Conservation (phyloP, 2,113 vertebrate species). For the Sinocyclocheilus grahami region DNA sequence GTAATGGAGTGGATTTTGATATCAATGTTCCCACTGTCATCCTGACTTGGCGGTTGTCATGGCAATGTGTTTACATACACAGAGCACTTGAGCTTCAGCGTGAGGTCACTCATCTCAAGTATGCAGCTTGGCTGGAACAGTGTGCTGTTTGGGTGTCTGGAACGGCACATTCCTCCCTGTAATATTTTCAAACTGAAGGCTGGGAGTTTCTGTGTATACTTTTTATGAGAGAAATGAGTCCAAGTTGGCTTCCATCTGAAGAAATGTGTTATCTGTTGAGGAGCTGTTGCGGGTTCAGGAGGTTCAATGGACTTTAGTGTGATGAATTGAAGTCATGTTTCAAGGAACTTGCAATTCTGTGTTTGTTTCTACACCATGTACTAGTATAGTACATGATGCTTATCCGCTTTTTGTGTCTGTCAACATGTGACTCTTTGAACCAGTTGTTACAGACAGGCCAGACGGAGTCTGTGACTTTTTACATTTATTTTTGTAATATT, state of each 20-base stretch:
- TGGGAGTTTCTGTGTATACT: slow-evolving; percentile 43
- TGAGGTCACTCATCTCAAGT: slow-evolving; percentile 63
- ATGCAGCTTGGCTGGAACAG: slow-evolving; percentile 57
- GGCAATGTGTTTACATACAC: slow-evolving; percentile 59
- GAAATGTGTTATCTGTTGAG: neutral
- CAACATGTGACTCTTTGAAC: neutral
- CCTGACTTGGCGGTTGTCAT: slow-evolving; percentile 53
- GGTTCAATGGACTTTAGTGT: neutral
- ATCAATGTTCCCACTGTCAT: slow-evolving; percentile 50
- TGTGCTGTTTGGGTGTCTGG: slow-evolving; percentile 63
- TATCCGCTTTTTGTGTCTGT: neutral
- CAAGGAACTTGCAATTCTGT: neutral
- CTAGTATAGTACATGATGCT: neutral
- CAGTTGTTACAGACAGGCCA: neutral
- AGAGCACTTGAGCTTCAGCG: slow-evolving; percentile 46
- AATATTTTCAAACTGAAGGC: slow-evolving; percentile 52
- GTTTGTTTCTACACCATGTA: neutral
- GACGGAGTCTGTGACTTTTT: neutral
- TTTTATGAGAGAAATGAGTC: slow-evolving; percentile 13
- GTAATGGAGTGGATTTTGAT: slow-evolving; percentile 44
- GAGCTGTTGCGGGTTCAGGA: neutral
- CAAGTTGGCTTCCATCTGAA: slow-evolving; percentile 1
- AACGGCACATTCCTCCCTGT: slow-evolving; percentile 55
- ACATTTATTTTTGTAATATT: neutral
- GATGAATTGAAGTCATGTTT: neutral